A percentile compares a stretch with the other conserved stretches of the same genome.
phyloP scores from a whole-genome alignment of 2,888 invertebrate species.

The Sylvicola fuscatus region DNA sequence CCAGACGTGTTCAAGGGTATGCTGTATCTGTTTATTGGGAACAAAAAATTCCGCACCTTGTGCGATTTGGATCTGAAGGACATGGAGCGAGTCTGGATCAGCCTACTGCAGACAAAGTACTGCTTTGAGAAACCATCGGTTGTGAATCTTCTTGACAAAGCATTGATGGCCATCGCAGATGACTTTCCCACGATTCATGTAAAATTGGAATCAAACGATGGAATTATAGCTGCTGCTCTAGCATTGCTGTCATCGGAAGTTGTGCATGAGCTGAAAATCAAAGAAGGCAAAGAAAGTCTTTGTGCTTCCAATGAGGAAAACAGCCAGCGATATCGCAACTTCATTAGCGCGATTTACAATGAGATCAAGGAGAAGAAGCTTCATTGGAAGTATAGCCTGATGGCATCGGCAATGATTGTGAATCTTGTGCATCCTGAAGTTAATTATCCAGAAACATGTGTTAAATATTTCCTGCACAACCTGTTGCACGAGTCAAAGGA shows the following conservation, averaged over 20 bases:
- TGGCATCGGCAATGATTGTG: slow-evolving; percentile 52
- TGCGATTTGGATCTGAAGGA: too few relatives aligned
- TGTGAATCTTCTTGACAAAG: slow-evolving; percentile 34
- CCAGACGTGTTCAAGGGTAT: too few relatives aligned
- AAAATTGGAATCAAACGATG: slow-evolving; percentile 30
- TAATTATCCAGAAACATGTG: slow-evolving; percentile 37
- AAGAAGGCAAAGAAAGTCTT: slow-evolving; percentile 20
- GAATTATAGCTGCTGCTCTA: slow-evolving; percentile 29
- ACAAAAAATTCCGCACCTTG: too few relatives aligned
- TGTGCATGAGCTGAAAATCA: slow-evolving; percentile 16
- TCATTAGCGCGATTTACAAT: slow-evolving; percentile 26
- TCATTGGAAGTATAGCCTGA: slow-evolving; percentile 64
- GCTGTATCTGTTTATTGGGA: too few relatives aligned
- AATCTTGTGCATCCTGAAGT: slow-evolving; percentile 51
- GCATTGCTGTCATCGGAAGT: slow-evolving; percentile 24
- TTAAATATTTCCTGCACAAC: slow-evolving; percentile 39
- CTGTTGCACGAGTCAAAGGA: slow-evolving; percentile 58
- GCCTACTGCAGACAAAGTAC: slow-evolving; percentile 33
- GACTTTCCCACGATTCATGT: slow-evolving; percentile 42
- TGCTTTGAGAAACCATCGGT: slow-evolving; percentile 71
- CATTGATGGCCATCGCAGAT: slow-evolving; percentile 33
- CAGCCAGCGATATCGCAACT: slow-evolving; percentile 28
- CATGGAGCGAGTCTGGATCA: background rate
- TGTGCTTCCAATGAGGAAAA: slow-evolving; percentile 26
- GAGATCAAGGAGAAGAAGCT: slow-evolving; percentile 20